phyloP scores from a whole-genome alignment of 2,113 vertebrate genomes.

The Colistium nudipinnis region DNA sequence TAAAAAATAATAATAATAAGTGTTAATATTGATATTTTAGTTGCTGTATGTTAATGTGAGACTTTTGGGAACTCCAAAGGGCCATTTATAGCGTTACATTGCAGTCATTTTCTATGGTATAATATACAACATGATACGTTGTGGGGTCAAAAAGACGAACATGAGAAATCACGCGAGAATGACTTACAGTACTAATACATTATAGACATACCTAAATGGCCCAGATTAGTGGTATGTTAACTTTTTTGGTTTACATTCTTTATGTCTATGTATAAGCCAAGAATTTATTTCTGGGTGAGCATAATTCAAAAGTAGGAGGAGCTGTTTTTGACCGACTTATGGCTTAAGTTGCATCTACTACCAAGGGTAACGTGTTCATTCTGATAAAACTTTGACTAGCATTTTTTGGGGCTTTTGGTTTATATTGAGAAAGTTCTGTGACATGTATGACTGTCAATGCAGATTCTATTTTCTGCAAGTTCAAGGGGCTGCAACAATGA shows the following conservation, averaged over 20 bases:
- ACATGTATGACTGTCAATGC: not conserved
- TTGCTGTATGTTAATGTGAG: too few relatives aligned
- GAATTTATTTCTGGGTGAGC: not conserved
- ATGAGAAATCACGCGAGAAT: too few relatives aligned
- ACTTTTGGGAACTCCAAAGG: too few relatives aligned
- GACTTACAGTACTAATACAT: too few relatives aligned
- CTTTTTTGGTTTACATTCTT: not conserved
- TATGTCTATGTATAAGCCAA: not conserved
- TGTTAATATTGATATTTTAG: too few relatives aligned
- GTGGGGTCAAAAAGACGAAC: too few relatives aligned
- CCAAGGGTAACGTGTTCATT: not conserved
- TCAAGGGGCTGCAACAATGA: slow-evolving; percentile 6
- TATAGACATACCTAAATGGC: too few relatives aligned
- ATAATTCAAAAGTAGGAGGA: not conserved
- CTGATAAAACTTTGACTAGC: not conserved
- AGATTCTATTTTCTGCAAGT: not conserved
- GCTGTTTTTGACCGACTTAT: not conserved
- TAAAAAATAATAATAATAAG: too few relatives aligned
- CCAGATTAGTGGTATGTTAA: too few relatives aligned
- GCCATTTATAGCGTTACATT: too few relatives aligned
- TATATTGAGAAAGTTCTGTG: not conserved
- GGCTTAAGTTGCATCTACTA: not conserved
- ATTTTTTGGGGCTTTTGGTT: not conserved
- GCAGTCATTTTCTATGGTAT: too few relatives aligned
- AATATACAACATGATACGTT: too few relatives aligned